Evolutionary conservation across 2,797 vertebrate species (phyloP), one percentile per base, ranked within the genome.

Genomic region (Catostomus latipinnis): DNA sequence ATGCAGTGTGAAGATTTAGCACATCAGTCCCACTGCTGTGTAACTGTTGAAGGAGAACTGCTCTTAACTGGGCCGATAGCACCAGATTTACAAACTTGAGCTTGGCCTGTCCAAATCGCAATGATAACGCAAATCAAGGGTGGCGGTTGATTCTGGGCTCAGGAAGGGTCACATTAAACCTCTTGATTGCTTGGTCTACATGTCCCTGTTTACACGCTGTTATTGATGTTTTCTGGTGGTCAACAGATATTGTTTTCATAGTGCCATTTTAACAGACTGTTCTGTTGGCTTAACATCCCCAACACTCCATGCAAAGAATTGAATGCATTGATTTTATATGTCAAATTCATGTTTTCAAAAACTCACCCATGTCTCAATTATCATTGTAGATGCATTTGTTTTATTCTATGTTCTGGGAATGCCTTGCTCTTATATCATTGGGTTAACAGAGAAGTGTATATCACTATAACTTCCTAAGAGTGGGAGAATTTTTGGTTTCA

Each of bases 401-500:
- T 63, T 80, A 88, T 83, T 87, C 85, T 89, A 88, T 91, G 87
- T 91, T 89, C 77, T 89, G 87, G 79, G 68, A 86, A 88, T 91
- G 92, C 90, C 90, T 92, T 91, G 84, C 87, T 49, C 81, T 82
- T 71, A 0, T 82, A 83, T 54, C 43, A 46, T 18, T 45, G 66
- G 57, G 58, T 50, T 34, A 34, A 34, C n/a, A 18, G 16, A 22
- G 13, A 43, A 10, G 3, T 45, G 13, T 43, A 34, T 22, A 0
- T 45, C 7, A 8, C 12, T 9, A 61, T 61, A 9, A 61, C 60
- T 34, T 63, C 13, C n/a, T 46, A 63, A 13, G 61, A 12, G 61
- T 22, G 11, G 8, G 46, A 4, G 8, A 49, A 50, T 11, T 14
- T 9, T 18, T 12, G 1, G 0, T 61, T 69, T 61, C 69, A 58